phyloP scores from a whole-genome alignment of 2,797 vertebrate species.

The Semotilus atromaculatus region DNA sequence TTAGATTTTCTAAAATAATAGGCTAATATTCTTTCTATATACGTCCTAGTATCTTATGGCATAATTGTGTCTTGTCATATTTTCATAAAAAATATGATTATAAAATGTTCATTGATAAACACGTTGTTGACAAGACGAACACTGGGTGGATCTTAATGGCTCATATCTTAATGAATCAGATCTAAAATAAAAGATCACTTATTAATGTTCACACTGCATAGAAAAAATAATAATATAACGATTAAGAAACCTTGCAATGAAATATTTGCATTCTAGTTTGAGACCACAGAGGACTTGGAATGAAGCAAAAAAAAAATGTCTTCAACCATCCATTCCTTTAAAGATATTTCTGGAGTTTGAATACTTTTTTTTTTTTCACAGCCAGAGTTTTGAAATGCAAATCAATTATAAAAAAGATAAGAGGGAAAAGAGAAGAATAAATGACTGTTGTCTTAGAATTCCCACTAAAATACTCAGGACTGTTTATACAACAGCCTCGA shows the following conservation, averaged over 20 bases:
- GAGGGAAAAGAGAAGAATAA: not conserved
- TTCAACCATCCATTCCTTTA: not conserved
- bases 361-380: not conserved
- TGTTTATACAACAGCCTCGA: slow-evolving; percentile 72
- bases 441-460: slow-evolving; percentile 15
- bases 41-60: not conserved
- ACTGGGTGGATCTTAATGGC: not conserved
- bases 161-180: not conserved
- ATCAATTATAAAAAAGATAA: slow-evolving; percentile 9
- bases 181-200: not conserved
- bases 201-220: not conserved
- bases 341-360: not conserved
- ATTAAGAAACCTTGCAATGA: not conserved
- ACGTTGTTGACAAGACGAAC: not conserved
- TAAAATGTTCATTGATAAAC: not conserved
- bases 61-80: not conserved
- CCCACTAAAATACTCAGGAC: slow-evolving; percentile 9
- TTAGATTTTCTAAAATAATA: not conserved
- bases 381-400: not conserved
- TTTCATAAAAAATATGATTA: not conserved
- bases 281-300: not conserved
- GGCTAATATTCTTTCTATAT: not conserved
- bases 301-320: not conserved
- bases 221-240: not conserved
- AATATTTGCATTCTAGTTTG: not conserved